Conservation (phyloP, 2,888 invertebrate species). For the Dasysyrphus tricinctus region DNA sequence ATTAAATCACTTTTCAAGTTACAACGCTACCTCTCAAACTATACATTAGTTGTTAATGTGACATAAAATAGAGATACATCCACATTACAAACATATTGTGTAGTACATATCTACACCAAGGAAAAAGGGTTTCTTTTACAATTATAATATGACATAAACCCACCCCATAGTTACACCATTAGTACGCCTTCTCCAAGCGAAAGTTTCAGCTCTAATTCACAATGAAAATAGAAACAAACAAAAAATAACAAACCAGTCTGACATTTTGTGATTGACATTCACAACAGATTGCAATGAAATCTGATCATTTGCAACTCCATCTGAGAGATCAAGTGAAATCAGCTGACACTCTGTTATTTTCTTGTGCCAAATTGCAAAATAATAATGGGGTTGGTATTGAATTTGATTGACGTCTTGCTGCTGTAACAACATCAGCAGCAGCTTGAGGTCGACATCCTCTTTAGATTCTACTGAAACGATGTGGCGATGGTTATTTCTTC, state of each 20-base stretch:
- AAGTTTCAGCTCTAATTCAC: conserved; percentile 32
- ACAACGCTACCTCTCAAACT: not conserved
- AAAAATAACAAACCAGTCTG: conserved; percentile 7
- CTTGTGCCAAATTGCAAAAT: conserved; percentile 54
- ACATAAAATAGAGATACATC: not conserved
- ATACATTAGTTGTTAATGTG: not conserved
- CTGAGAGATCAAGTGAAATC: conserved; percentile 50
- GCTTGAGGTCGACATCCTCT: conserved; percentile 44
- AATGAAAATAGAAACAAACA: conserved; percentile 6
- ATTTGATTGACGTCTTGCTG: conserved; percentile 56
- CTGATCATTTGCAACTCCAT: conserved; percentile 44
- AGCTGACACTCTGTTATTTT: conserved; percentile 46
- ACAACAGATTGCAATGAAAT: conserved; percentile 49
- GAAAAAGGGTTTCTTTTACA: conserved; percentile 12
- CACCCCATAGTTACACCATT: not conserved
- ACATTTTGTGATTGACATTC: conserved; percentile 39
- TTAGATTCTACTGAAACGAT: conserved; percentile 34
- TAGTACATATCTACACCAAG: not conserved
- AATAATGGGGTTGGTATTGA: conserved; percentile 35
- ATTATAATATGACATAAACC: conserved; percentile 1
- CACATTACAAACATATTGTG: too few relatives aligned
- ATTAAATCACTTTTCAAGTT: too few relatives aligned
- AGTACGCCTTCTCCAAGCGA: not conserved
- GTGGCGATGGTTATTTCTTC: conserved; percentile 26
- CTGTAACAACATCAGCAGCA: conserved; percentile 13